phyloP scores from a whole-genome alignment of 2,113 vertebrate genomes.

The Antechinus flavipes region DNA sequence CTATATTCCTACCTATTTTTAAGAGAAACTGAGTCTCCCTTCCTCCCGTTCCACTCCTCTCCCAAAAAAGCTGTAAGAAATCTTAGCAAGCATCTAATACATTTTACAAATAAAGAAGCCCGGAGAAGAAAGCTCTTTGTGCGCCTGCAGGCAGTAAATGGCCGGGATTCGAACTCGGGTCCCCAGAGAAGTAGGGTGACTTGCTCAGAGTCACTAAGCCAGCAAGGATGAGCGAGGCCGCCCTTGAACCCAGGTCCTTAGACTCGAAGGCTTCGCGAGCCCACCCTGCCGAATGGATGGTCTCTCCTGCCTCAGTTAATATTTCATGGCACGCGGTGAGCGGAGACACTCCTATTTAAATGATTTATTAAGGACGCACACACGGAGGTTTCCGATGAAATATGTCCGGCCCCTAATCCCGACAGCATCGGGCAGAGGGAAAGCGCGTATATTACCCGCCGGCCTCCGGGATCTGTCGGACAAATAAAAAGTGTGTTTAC shows the following conservation, averaged over 20 bases:
- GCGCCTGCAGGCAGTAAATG: not conserved
- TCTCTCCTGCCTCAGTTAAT: constrained; percentile 3
- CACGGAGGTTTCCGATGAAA: constrained; percentile 81
- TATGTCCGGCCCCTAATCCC: constrained; percentile 83
- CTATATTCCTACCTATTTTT: not conserved
- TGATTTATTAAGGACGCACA: constrained; percentile 82
- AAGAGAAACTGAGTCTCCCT: not conserved
- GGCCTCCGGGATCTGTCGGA: constrained; percentile 69
- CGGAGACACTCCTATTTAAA: constrained; percentile 74
- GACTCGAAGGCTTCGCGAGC: not conserved
- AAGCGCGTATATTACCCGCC: constrained; percentile 77
- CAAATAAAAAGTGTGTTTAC: constrained; percentile 79
- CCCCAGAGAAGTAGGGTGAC: not conserved
- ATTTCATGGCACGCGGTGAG: not conserved
- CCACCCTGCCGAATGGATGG: constrained; percentile 4
- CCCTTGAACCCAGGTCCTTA: not conserved
- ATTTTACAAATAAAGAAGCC: not conserved
- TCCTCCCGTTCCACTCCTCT: too few relatives aligned
- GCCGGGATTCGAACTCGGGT: not conserved
- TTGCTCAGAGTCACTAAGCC: not conserved
- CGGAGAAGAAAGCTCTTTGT: not conserved
- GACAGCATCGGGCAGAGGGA: constrained; percentile 79
- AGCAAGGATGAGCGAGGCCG: not conserved
- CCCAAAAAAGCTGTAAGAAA: not conserved
- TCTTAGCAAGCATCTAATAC: not conserved